Base-by-base conservation (phyloP, 2,797 vertebrate genomes). In the Hippocampus kuda region DNA sequence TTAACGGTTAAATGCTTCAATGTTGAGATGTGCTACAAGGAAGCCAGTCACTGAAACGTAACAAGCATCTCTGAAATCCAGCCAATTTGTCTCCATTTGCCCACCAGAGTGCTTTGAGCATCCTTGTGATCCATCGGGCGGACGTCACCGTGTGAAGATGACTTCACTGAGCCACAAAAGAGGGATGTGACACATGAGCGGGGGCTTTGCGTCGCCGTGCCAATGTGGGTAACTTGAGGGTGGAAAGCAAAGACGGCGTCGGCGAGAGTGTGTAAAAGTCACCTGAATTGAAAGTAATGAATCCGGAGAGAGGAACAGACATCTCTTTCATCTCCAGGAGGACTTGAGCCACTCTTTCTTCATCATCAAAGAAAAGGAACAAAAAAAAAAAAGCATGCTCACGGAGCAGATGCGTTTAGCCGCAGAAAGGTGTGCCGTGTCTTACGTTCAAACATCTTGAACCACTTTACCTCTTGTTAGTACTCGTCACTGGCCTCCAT, bases 261-360 rank as follows among this genome's bases (percentile, higher is more conserved):
- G 72, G 71, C 74, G 74, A 66, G 68, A 75, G 70, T 76, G 77
- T 69, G 77, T 71, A 74, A 78, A 77, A 86, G 83, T 86, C 86
- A 89, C 83, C 86, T 86, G 84, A 85, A 89, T 89, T 81, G 85
- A 88, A 85, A 92, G 78, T 88, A 90, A 92, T 89, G 88, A 88
- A 86, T 73, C 72, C 54, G 26, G 70, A 76, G 81, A 84, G 71
- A 60, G 75, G 79, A 30, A 53, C 74, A 83, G 88, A 89, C 86
- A 79, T 84, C 72, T 81, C 88, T 91, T 91, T 91, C 83, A 90
- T 91, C 87, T 88, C 81, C 79, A 69, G 77, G 71, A 75, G 70
- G 75, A 72, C 81, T 79, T 77, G 74, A 78, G 75, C 62, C 46
- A 60, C 83, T 83, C 83, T 88, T 87, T 88, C 87, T 89, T 90